Evolutionary conservation across 2,888 invertebrate species (phyloP), one percentile per base, ranked within the genome.

Genomic region (Eupithecia subfuscata): DNA sequence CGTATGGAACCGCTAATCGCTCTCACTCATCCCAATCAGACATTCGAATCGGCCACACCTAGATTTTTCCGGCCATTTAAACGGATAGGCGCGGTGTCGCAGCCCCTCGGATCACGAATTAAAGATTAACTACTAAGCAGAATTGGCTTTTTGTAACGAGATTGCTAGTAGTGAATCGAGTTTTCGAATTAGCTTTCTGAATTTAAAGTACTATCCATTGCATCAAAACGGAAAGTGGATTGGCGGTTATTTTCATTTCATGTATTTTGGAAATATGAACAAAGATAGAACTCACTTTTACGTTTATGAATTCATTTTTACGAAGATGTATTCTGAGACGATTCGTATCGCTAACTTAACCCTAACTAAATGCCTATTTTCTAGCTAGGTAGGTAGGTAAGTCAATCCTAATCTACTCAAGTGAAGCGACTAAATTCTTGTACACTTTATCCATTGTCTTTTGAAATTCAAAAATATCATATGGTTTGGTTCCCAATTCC

Each of bases 81-180:
- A 89, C 84, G 85, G 82, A 89, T 89, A 88, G 90, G 90, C 88
- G 87, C 88, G 88, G 90, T 89, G 86, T 88, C 87, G 86, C 84
- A 82, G 71, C 83, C 84, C 82, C 87, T 85, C 83, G 85, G 86
- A 90, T 88, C 90, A 89, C 87, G 89, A 87, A 89, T 90, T 88
- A 89, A 84, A 88, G 88, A 91, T 91, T 90, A 90, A 87, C 87
- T 87, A 85, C 88, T 87, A 87, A 89, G 89, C 84, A 85, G 87
- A 89, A 89, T 88, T 86, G 86, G 84, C 81, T 75, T 81, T 81
- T 80, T 79, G 78, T 76, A 77, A 78, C 77, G 52, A 73, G 74
- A 81, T 77, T 74, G 75, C 71, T 73, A 77, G 78, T 70, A 78
- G 78, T 70, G 74, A 78, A 81, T 79, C 77, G 79, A 80, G 73